Base-by-base conservation (phyloP, 2,888 invertebrate species). In the Caenorhabditis japonica region DNA sequence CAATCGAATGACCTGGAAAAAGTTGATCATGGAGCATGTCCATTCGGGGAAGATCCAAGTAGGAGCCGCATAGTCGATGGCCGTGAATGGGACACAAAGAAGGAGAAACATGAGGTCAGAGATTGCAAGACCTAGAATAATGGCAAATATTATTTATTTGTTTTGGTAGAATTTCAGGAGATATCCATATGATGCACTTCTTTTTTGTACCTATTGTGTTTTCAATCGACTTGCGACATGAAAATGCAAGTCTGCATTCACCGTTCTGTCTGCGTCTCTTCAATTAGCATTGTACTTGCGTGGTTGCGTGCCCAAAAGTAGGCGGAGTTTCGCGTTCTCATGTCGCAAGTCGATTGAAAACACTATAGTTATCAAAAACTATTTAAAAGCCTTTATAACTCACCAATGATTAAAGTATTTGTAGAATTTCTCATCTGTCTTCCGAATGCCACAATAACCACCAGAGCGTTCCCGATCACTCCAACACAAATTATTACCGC, bases 51-150 rank as follows among this genome's bases (percentile, higher is more conserved):
- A 94, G 0, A 94, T 94, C 95, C 95, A 96, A 85, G 92, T 91
- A 5, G 93, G 92, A 86, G 94, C 90, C 0, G 94, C 93, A 88
- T 94, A 95, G 85, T 94, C 94, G 15, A 93, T 92, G 0, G 94
- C 95, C 0, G 95, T 95, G 89, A 94, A 94, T 0, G 95, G 95
- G 17, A 95, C 94, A 89, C 95, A 95, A 89, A 95, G 94, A 56
- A 94, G 91, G 41, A 95, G 94, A 88, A 96, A 95, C 27, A 94
- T 91, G 27, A 96, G 90, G 88, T 95, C 95, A 36, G 95, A 85
- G 8, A 83, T 61, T 12, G 87, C 85, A 15, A 87, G 78, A 1
- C 84, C 85, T 84, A 52, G 36, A 79, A 70, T 30, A 25, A 10
- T 27, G 13, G 8, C 7, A 3, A n/a, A 19, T n/a, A n/a, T n/a